Conservation (phyloP, 2,113 vertebrate species). For the Andinoacara biseriatus region DNA sequence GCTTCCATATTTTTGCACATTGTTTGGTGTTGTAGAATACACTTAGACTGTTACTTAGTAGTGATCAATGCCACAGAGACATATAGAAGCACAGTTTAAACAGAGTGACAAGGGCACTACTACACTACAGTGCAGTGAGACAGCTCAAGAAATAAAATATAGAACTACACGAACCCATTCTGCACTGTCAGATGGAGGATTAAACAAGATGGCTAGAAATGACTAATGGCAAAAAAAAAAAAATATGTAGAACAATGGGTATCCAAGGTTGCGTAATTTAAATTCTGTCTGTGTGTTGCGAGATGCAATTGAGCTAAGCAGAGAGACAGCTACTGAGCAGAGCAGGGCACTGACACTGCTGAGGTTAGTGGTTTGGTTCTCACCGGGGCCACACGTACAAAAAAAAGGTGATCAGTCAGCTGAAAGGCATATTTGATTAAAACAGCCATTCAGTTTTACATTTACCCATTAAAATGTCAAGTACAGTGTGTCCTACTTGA, state of each 20-base stretch:
- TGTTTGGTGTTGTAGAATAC: not conserved
- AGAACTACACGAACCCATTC: not conserved
- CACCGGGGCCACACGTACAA: not conserved
- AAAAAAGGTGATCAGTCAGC: not conserved
- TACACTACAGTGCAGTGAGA: not conserved
- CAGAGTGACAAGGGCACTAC: conserved; percentile 5
- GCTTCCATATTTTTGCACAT: not conserved
- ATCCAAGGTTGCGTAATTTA: conserved; percentile 31
- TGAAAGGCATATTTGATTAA: not conserved
- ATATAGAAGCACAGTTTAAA: not conserved
- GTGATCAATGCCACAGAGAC: not conserved
- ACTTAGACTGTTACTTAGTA: conserved; percentile 4
- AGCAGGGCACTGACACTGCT: conserved; percentile 3
- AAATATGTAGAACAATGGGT: not conserved
- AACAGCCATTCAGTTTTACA: not conserved
- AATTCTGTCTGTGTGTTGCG: conserved; percentile 8
- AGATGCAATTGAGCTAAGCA: conserved; percentile 8
- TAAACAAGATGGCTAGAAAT: not conserved
- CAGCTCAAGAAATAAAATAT: not conserved
- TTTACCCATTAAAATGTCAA: not conserved
- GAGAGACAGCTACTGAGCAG: conserved; percentile 10
- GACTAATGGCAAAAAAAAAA: conserved; percentile 3
- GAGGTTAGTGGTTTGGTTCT: conserved; percentile 31
- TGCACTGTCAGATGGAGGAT: conserved; percentile 16
- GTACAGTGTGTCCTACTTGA: not conserved